A percentile compares a stretch with the other conserved stretches of the same genome.
Conservation (phyloP, 2,797 vertebrate genomes). For the Melanotaenia trifasciata region DNA sequence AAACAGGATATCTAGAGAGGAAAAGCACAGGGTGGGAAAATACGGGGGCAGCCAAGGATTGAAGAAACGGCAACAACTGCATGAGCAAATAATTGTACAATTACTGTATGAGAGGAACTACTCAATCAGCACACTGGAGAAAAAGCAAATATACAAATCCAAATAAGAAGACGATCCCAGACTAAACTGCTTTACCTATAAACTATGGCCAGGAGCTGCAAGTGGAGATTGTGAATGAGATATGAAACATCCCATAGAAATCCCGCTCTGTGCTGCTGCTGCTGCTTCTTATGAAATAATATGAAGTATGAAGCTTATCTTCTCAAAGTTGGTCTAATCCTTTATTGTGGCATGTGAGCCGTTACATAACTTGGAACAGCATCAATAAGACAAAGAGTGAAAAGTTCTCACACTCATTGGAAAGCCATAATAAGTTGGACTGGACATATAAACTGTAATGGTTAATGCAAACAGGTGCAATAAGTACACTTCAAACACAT, state of each 20-base stretch:
- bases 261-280: conserved; percentile 36
- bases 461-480: conserved; percentile 48
- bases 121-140: conserved; percentile 29
- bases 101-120: conserved; percentile 36
- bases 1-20: conserved; percentile 83
- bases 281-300: conserved; percentile 36
- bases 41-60: conserved; percentile 41
- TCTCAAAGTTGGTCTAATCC: conserved; percentile 71
- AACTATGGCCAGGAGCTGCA: conserved; percentile 20
- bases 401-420: conserved; percentile 67
- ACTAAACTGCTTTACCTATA: conserved; percentile 40
- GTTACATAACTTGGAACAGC: conserved; percentile 77
- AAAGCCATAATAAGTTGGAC: conserved; percentile 33
- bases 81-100: conserved; percentile 55
- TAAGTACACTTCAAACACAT: conserved; percentile 42
- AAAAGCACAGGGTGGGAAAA: conserved; percentile 78
- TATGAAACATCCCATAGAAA: conserved; percentile 48
- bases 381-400: conserved; percentile 62
- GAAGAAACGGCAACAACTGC: conserved; percentile 46
- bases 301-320: conserved; percentile 65
- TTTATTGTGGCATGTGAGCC: conserved; percentile 74
- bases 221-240: conserved; percentile 30
- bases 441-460: conserved; percentile 25
- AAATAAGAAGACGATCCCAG: conserved; percentile 33
- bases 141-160: conserved; percentile 40